phyloP scores from a whole-genome alignment of 2,888 invertebrate genomes.

The Diachrysia chrysitis region DNA sequence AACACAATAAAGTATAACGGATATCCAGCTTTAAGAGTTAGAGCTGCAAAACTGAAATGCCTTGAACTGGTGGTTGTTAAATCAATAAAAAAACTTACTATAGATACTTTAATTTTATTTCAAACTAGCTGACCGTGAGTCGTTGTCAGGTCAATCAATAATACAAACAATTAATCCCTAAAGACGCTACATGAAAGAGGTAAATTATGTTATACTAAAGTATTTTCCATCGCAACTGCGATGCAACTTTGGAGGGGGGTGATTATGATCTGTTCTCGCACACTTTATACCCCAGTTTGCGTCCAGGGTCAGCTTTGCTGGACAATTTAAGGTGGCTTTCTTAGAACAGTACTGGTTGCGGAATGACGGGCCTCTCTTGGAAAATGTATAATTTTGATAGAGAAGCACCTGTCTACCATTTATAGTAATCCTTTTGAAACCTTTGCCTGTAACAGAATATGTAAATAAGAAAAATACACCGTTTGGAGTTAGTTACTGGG shows the following conservation, averaged over 20 bases:
- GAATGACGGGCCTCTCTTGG: conserved; percentile 37
- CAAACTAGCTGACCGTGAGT: too few species aligned
- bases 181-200: not conserved
- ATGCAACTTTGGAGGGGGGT: conserved; percentile 55
- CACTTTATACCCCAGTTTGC: conserved; percentile 42
- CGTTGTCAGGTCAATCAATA: too few species aligned
- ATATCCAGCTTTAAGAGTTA: too few species aligned
- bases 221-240: conserved; percentile 25
- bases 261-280: conserved; percentile 56
- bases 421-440: conserved; percentile 22
- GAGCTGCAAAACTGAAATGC: too few species aligned
- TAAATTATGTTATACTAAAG: not conserved
- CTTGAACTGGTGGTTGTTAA: too few species aligned
- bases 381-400: conserved; percentile 51
- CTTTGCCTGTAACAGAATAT: conserved; percentile 24
- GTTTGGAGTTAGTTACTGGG: not conserved
- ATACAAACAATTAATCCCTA: too few species aligned
- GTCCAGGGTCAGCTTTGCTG: conserved; percentile 57
- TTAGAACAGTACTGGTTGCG: conserved; percentile 53
- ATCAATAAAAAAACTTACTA: too few species aligned
- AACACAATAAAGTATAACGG: too few species aligned
- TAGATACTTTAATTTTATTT: too few species aligned
- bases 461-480: not conserved
- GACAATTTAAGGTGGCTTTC: conserved; percentile 42
- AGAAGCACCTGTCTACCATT: conserved; percentile 39